Conservation (phyloP, 2,113 vertebrate species). For the Anhinga rufa region DNA sequence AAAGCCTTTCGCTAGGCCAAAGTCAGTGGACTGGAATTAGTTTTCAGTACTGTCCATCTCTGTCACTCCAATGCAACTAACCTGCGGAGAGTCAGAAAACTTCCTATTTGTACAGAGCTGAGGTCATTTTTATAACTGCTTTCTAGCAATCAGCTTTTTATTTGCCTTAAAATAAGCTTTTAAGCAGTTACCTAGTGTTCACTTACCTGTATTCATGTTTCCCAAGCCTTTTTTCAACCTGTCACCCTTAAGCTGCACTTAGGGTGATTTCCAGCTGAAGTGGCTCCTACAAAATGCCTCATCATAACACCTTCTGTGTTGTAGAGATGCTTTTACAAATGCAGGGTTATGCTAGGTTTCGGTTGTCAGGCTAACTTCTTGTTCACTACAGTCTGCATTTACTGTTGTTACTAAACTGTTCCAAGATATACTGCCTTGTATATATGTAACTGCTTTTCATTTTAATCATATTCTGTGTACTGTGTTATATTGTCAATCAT, state of each 20-base stretch:
- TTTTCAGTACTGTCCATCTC: conserved; percentile 31
- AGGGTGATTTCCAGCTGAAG: conserved; percentile 43
- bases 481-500: conserved; percentile 41
- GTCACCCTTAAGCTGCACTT: conserved; percentile 1
- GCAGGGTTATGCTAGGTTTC: conserved; percentile 46
- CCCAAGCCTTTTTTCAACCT: conserved; percentile 45
- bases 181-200: conserved; percentile 64
- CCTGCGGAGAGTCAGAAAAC: not conserved
- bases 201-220: conserved; percentile 47
- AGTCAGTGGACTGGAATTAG: conserved; percentile 60
- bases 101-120: conserved; percentile 62
- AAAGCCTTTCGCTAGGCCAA: conserved; percentile 76
- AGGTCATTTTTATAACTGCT: conserved; percentile 70
- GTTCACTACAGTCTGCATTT: conserved; percentile 50
- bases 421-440: conserved; percentile 48
- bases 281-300: conserved; percentile 47
- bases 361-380: conserved; percentile 60
- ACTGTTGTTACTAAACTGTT: conserved; percentile 46
- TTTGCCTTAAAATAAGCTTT: conserved; percentile 80
- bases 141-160: conserved; percentile 76
- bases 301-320: conserved; percentile 38
- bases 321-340: conserved; percentile 54
- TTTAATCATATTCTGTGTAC: conserved; percentile 52
- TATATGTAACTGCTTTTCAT: conserved; percentile 55
- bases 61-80: conserved; percentile 40